Evolutionary conservation across 1,140 invertebrate genomes (phyloP), one percentile per base, ranked within the genome.

Genomic region (Orius laevigatus): DNA sequence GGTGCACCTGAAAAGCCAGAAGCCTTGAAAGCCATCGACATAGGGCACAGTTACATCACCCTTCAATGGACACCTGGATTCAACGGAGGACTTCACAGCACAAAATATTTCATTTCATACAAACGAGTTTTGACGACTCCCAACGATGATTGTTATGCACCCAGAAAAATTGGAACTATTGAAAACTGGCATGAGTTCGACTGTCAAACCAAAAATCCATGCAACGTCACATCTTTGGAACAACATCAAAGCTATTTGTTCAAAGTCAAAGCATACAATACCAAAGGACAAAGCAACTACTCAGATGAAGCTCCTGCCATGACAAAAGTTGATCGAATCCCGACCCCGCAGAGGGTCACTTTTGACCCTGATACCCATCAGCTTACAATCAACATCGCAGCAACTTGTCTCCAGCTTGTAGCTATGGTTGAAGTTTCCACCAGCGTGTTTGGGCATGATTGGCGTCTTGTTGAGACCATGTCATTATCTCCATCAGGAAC

Each of bases 31-130:
- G 72, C 79, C 5, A 66, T 76, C 38, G 76, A 79, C 53, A 70
- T 81, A 1, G 83, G 81, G 0, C 79, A 79, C 3, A 81, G 79
- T 11, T 81, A 74, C 56, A 80, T 91, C 0, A 77, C 79, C 0
- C 62, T 93, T 1, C 69, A 72, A 31, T 93, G 86, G 86, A 78
- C 83, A 54, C 75, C 84, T 1, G 88, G 87, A 0, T 94, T 93
- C 59, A 84, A 93, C 64, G 89, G 90, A 0, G 88, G 88, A 0
- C 60, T 87, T 31, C 72, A 74, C 10, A 84, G 79, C 55, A 91
- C 85, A 0, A 86, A 86, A 58, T 90, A 84, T 62, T 84, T 84
- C 55, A 81, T 90, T 5, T 74, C 74, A 6, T 84, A 84, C 59
- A 72, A 76, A 42, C 71, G 78, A 19, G 72, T 80, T 1, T 68